A percentile compares a stretch with the other conserved stretches of the same genome.
Conservation (phyloP, 2,113 vertebrate species). For the Passer domesticus region DNA sequence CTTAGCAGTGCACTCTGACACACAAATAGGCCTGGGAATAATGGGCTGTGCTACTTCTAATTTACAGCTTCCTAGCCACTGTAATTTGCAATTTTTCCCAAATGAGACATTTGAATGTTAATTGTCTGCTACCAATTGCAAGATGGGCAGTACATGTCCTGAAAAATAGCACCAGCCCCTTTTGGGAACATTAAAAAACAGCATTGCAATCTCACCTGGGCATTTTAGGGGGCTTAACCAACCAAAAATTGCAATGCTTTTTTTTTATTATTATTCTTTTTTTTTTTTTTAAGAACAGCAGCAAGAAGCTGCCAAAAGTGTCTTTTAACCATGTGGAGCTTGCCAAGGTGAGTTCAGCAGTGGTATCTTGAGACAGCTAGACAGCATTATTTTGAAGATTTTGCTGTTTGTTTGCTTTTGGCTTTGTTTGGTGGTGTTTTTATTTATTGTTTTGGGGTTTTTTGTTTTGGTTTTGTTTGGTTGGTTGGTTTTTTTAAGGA, state of each 20-base stretch:
- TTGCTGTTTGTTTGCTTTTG: not conserved
- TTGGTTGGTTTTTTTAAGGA: not conserved
- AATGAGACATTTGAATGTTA: not conserved
- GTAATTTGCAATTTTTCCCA: slow-evolving; percentile 8
- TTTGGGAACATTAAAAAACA: not conserved
- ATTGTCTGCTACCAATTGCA: not conserved
- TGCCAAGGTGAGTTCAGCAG: not conserved
- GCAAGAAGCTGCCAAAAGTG: not conserved
- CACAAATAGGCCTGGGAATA: not conserved
- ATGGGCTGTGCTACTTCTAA: not conserved
- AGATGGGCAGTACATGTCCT: not conserved
- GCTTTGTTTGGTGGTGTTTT: not conserved
- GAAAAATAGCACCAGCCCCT: not conserved
- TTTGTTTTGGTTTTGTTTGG: not conserved
- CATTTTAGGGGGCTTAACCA: slow-evolving; percentile 4
- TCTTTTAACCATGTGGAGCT: not conserved
- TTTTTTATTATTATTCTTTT: no score
- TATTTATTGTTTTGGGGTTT: no score
- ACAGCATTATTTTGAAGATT: not conserved
- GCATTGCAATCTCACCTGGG: not conserved
- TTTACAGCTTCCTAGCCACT: not conserved
- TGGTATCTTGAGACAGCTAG: not conserved
- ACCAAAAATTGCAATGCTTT: not conserved
- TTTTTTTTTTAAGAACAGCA: not conserved
- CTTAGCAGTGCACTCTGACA: not conserved